phyloP scores from a whole-genome alignment of 2,113 vertebrate genomes.

The Brevimyrus niger region DNA sequence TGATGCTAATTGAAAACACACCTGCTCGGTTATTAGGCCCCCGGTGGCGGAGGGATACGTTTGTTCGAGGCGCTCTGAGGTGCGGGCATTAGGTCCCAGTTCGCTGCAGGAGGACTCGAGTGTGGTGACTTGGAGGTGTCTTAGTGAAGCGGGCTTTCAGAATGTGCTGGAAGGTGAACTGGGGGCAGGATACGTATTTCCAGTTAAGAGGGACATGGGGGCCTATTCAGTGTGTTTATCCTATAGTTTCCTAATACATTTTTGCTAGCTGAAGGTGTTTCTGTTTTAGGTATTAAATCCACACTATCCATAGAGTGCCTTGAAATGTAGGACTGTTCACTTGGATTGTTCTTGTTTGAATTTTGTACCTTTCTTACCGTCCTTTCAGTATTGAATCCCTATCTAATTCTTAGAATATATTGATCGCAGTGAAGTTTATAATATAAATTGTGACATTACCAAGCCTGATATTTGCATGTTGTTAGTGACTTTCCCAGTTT shows the following conservation, averaged over 20 bases:
- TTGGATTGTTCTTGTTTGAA: not conserved
- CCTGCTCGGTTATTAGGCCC: not conserved
- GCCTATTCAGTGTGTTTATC: not conserved
- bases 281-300: not conserved
- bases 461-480: not conserved
- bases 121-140: not conserved
- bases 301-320: not conserved
- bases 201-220: not conserved
- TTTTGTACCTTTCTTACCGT: not conserved
- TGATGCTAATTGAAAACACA: not conserved
- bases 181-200: not conserved
- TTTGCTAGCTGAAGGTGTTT: not conserved
- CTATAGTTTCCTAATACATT: not conserved
- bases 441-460: not conserved
- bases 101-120: not conserved
- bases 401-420: not conserved
- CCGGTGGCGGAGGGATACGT: not conserved
- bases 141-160: not conserved
- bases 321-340: not conserved
- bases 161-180: not conserved
- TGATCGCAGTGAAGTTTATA: not conserved
- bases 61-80: not conserved
- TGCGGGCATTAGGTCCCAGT: not conserved
- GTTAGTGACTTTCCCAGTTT: not conserved
- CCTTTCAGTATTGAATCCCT: not conserved